Conservation (phyloP, 2,113 vertebrate species). For the Tichodroma muraria region DNA sequence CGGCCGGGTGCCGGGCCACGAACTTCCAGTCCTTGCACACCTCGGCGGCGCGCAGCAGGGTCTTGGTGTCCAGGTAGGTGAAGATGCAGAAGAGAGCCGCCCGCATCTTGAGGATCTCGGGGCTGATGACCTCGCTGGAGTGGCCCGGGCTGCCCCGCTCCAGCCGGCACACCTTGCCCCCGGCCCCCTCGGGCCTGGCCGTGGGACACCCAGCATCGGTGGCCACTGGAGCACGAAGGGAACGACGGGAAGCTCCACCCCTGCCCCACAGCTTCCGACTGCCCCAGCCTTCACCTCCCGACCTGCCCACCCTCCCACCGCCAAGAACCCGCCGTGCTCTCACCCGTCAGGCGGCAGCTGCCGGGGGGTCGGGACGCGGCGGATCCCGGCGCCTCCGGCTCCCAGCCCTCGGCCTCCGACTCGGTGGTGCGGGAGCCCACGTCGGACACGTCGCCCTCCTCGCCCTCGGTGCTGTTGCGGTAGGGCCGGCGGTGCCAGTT, state of each 20-base stretch:
- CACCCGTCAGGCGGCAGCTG: slow-evolving; percentile 77
- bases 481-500: slow-evolving; percentile 97
- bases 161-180: slow-evolving; percentile 62
- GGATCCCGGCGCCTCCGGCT: slow-evolving; percentile 70
- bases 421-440: slow-evolving; percentile 93
- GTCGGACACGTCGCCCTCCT: slow-evolving; percentile 92
- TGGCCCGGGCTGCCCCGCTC: slow-evolving; percentile 85
- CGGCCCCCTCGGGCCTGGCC: slow-evolving; percentile 63
- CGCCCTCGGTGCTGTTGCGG: slow-evolving; percentile 93
- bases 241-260: fast-evolving
- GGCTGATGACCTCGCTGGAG: slow-evolving; percentile 94
- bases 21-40: slow-evolving; percentile 97
- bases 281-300: no score
- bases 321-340: fast-evolving
- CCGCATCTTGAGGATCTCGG: slow-evolving; percentile 95
- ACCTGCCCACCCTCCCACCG: no score
- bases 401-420: slow-evolving; percentile 91
- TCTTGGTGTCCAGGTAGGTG: slow-evolving; percentile 96
- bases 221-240: not conserved
- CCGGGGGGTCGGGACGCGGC: slow-evolving; percentile 62
- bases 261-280: fast-evolving
- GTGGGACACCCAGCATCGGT: not conserved
- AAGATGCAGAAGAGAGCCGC: slow-evolving; percentile 98
- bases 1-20: slow-evolving; percentile 91
- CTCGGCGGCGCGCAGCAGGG: slow-evolving; percentile 86